Conservation (phyloP, 2,888 invertebrate genomes). For the Adela reaumurella region DNA sequence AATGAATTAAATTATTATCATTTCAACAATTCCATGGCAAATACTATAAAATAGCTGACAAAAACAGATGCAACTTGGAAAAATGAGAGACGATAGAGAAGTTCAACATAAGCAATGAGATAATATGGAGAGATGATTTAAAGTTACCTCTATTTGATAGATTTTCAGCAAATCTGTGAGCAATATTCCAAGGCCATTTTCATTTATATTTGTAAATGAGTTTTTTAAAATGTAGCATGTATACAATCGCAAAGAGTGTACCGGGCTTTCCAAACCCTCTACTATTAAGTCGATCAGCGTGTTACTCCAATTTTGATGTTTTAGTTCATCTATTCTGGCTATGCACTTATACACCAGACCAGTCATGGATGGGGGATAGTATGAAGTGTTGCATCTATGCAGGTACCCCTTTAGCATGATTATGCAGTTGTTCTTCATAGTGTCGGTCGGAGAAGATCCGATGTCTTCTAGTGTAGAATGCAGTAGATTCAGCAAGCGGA, state of each 20-base stretch:
- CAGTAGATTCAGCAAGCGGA: conserved; percentile 27
- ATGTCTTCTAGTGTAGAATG: conserved; percentile 28
- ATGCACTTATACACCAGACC: conserved; percentile 40
- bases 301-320: conserved; percentile 18
- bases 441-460: conserved; percentile 22
- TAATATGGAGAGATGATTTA: too few relatives aligned
- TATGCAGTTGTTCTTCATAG: conserved; percentile 33
- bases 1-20: too few relatives aligned
- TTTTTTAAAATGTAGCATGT: conserved; percentile 32
- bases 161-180: conserved; percentile 24
- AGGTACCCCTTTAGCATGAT: conserved; percentile 43
- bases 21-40: too few relatives aligned
- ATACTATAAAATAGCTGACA: too few relatives aligned
- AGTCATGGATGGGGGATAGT: conserved; percentile 35
- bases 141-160: conserved; percentile 34
- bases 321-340: conserved; percentile 28
- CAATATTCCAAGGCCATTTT: conserved; percentile 21
- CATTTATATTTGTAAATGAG: conserved; percentile 17
- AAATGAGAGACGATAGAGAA: too few relatives aligned
- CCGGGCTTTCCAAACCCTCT: conserved; percentile 25
- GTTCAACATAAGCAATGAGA: conserved; percentile 10
- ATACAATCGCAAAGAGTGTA: conserved; percentile 32
- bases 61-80: too few relatives aligned
- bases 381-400: conserved; percentile 28
- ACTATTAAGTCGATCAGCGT: conserved; percentile 25